Percentiles rank a stretch among this genome's conserved stretches.
Evolutionary conservation across 2,888 invertebrate genomes (phyloP).

Genomic region (Drepanosiphum platanoidis): DNA sequence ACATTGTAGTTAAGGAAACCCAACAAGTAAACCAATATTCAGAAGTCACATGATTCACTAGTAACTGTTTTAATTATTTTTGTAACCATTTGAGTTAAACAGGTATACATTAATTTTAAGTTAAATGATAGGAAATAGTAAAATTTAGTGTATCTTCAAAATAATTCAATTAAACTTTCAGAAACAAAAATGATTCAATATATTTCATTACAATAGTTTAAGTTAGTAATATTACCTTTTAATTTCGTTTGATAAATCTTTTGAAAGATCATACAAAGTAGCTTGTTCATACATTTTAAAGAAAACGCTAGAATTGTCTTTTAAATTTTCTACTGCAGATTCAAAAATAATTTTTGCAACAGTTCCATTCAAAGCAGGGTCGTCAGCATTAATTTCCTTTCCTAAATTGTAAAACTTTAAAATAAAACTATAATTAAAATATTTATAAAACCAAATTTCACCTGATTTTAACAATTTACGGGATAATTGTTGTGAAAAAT

Average conservation of each 20-base stretch:
- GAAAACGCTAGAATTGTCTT: constrained; percentile 2
- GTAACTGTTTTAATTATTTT: too few species aligned
- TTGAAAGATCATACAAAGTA: neutral
- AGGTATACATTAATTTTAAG: too few species aligned
- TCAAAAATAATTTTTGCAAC: constrained; percentile 38
- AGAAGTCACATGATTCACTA: too few species aligned
- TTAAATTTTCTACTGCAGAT: constrained; percentile 37
- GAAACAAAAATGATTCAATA: neutral
- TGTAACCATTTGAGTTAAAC: too few species aligned
- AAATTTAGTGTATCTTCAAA: too few species aligned
- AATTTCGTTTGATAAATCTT: neutral
- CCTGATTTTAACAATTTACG: neutral
- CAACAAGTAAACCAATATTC: too few species aligned
- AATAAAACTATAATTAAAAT: neutral
- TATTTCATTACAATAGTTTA: neutral
- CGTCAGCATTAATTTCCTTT: neutral
- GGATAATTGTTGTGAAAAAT: constrained; percentile 8
- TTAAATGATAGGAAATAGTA: too few species aligned
- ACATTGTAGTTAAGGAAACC: too few species aligned
- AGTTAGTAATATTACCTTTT: constrained; percentile 13
- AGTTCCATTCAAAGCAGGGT: constrained; percentile 44
- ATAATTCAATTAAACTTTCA: too few species aligned
- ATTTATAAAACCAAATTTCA: constrained; percentile 20
- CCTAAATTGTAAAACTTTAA: constrained; percentile 37
- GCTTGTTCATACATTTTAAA: constrained; percentile 44